Conservation (phyloP, 1,140 invertebrate species). For the Calycopis cecrops region DNA sequence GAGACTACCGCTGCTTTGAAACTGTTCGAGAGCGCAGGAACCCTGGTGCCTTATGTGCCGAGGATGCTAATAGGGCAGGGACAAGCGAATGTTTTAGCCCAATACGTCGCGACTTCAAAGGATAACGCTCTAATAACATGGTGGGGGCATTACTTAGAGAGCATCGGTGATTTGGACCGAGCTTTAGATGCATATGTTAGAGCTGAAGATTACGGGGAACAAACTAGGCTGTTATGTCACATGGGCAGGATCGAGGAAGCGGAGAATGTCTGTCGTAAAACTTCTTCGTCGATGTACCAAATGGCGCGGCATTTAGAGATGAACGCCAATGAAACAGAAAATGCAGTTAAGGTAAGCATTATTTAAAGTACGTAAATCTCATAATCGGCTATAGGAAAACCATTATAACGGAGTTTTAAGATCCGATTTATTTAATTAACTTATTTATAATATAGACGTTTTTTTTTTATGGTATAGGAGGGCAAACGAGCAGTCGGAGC, state of each 20-base stretch:
- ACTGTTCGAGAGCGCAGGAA: conserved; percentile 88
- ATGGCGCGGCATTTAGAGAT: conserved; percentile 96
- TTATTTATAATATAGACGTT: too few species aligned
- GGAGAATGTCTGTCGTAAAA: conserved; percentile 84
- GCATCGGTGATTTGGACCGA: conserved; percentile 92
- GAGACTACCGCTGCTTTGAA: conserved; percentile 81
- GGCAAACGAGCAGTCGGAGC: too few species aligned
- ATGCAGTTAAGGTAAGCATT: conserved; percentile 85
- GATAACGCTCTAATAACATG: conserved; percentile 85
- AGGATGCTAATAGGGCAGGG: conserved; percentile 86
- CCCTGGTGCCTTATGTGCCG: conserved; percentile 93
- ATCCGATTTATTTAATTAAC: too few species aligned
- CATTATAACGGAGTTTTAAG: too few species aligned
- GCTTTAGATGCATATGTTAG: conserved; percentile 92
- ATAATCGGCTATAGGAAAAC: too few species aligned
- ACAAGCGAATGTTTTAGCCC: conserved; percentile 57
- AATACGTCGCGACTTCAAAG: conserved; percentile 73
- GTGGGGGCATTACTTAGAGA: conserved; percentile 99
- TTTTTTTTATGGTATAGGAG: too few species aligned
- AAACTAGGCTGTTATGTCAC: conserved; percentile 83
- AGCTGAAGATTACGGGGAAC: conserved; percentile 85
- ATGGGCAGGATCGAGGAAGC: conserved; percentile 90
- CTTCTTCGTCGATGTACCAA: conserved; percentile 91
- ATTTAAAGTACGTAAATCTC: too few species aligned
- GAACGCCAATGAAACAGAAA: conserved; percentile 84